Conservation (phyloP, 2,888 invertebrate species). For the Trileptium ribeirensis region DNA sequence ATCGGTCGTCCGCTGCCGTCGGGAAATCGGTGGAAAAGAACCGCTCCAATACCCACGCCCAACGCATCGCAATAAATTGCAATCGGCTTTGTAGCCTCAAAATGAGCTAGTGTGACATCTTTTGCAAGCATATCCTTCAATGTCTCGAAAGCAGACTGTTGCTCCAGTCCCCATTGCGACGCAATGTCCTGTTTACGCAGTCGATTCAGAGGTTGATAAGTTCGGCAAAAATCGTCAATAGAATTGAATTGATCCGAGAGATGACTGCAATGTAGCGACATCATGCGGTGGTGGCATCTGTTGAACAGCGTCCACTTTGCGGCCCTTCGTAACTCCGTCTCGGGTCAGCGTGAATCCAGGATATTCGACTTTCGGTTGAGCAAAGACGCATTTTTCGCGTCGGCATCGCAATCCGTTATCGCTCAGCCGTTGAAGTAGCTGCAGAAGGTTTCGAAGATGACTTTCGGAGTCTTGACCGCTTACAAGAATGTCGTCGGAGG, state of each 20-base stretch:
- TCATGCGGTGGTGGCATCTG: slow-evolving; percentile 13
- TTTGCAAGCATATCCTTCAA: neutral
- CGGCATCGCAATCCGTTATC: slow-evolving; percentile 21
- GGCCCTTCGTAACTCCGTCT: slow-evolving; percentile 22
- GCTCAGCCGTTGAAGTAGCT: neutral
- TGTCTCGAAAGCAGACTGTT: neutral
- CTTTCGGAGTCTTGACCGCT: neutral
- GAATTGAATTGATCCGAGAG: neutral
- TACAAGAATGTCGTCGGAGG: slow-evolving; percentile 19
- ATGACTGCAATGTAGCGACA: neutral
- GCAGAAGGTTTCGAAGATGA: neutral
- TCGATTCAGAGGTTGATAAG: neutral
- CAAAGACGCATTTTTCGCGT: slow-evolving; percentile 24
- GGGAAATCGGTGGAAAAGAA: slow-evolving; percentile 30
- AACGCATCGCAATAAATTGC: slow-evolving; percentile 8
- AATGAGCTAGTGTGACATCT: neutral
- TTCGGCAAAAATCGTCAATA: neutral
- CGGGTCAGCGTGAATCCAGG: slow-evolving; percentile 12
- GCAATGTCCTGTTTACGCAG: neutral
- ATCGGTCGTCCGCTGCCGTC: slow-evolving; percentile 31
- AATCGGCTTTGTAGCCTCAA: neutral
- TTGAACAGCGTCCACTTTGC: slow-evolving; percentile 26
- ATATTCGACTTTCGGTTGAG: neutral
- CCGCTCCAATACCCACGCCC: slow-evolving; percentile 16
- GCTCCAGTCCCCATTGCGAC: neutral